Conservation (phyloP, 2,797 vertebrate genomes). For the Danio albolineatus region DNA sequence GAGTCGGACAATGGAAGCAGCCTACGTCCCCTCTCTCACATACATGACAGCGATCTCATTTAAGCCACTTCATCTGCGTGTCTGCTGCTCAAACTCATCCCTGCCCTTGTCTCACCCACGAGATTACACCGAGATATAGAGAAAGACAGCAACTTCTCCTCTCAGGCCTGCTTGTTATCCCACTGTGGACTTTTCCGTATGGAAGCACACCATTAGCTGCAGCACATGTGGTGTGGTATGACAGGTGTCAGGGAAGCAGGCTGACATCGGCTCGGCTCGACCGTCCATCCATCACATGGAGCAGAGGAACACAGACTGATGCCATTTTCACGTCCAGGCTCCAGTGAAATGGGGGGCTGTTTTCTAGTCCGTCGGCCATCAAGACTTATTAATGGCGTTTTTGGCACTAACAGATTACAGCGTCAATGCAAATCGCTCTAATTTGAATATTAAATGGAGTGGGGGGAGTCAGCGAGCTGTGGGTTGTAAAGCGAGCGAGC, state of each 20-base stretch:
- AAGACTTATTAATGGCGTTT: constrained; percentile 41
- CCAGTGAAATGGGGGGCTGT: not conserved
- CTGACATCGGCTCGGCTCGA: constrained; percentile 20
- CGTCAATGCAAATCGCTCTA: constrained; percentile 41
- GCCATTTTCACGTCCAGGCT: not conserved
- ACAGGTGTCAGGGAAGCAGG: constrained; percentile 42
- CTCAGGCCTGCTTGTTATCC: constrained; percentile 40
- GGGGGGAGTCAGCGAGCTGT: constrained; percentile 49
- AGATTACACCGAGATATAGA: constrained; percentile 21
- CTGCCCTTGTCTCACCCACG: constrained; percentile 22
- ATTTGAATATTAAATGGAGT: constrained; percentile 50
- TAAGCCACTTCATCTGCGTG: constrained; percentile 34
- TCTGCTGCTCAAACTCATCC: constrained; percentile 21
- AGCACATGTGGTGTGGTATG: constrained; percentile 35
- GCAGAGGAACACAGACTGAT: constrained; percentile 6
- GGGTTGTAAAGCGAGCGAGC: constrained; percentile 50
- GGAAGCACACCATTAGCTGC: constrained; percentile 46
- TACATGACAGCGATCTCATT: constrained; percentile 66
- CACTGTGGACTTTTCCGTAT: constrained; percentile 1
- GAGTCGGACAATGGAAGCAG: constrained; percentile 60
- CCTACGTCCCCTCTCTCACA: constrained; percentile 57
- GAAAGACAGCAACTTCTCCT: constrained; percentile 17
- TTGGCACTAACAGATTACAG: constrained; percentile 41
- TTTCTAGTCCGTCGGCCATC: constrained; percentile 33
- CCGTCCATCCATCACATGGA: constrained; percentile 44